phyloP scores from a whole-genome alignment of 30 jellyfish, hydroid and myxozoan genomes.

The Hydra vulgaris region DNA sequence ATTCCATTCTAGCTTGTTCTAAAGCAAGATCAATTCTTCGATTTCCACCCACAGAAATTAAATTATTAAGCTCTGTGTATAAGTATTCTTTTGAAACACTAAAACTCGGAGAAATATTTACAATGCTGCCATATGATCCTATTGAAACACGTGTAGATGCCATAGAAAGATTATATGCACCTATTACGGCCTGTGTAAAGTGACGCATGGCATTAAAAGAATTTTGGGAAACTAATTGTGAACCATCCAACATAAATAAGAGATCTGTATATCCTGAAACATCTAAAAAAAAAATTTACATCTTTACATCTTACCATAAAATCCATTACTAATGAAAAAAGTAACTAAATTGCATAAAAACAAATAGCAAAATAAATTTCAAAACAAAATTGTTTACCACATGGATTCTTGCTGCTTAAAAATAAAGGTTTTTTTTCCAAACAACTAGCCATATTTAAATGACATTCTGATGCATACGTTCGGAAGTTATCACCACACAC shows the following conservation, averaged over 20 bases:
- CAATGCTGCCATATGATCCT: neutral
- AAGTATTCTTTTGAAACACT: constrained; percentile 1
- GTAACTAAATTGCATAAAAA: neutral
- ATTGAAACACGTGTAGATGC: constrained; percentile 18
- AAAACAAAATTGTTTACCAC: constrained; percentile 41
- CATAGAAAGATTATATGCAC: constrained; percentile 34
- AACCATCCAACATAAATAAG: constrained; percentile 56
- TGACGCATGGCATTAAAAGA: constrained; percentile 31
- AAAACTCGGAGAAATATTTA: neutral
- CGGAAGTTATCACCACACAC: constrained; percentile 77
- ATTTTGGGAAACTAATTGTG: constrained; percentile 5
- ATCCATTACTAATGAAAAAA: no score
- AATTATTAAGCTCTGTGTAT: neutral
- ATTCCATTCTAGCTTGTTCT: neutral
- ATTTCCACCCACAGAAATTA: constrained; percentile 28
- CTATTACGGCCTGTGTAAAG: constrained; percentile 20
- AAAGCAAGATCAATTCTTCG: constrained; percentile 28
- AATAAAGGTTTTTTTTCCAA: constrained; percentile 17
- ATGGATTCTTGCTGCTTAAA: constrained; percentile 25
- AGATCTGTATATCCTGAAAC: constrained; percentile 54
- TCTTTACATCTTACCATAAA: no score
- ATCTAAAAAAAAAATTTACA: constrained; percentile 18
- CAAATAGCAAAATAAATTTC: neutral
- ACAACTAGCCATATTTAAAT: constrained; percentile 46
- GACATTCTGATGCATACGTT: constrained; percentile 71